Base-by-base conservation (phyloP, 2,888 invertebrate species). In the Trachelus tabidus region DNA sequence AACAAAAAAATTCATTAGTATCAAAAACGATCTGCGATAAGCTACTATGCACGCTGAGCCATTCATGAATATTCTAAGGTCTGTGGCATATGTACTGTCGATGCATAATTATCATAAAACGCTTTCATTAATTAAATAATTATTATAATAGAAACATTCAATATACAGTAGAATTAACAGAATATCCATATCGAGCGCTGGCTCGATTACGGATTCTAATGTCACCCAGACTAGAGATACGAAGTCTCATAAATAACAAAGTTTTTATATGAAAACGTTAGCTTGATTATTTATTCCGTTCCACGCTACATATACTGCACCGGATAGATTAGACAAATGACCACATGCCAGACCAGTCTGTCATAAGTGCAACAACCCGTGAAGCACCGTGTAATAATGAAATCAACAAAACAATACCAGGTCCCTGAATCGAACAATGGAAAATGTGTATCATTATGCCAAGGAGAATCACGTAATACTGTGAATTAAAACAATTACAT, bases 361-460 rank as follows among this genome's bases (percentile, higher is more conserved):
- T 85, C 85, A 84, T 83, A 85, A 85, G 83, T 85, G 86, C 84
- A 86, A 84, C 87, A 84, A 86, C 82, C 86, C 85, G 85, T 87
- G 84, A 87, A 87, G 84, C 84, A 85, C 84, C 83, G 83, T 80
- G 82, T 84, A 85, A 86, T 87, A 87, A 87, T 84, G 87, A 86
- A 85, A 85, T 85, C 85, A 82, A 56, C 83, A 85, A 85, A 85
- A 84, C 83, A 84, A 80, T 85, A 82, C 79, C 81, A 71, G 40
- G 76, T 81, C 80, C 78, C 78, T 78, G 77, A 56, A 56, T 56
- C 56, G 23, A 56, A 23, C 56, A 56, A 56, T 56, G 23, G 56
- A 56, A 9, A 56, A 56, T 23, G 56, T 9, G 23, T 23, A 23
- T 56, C 56, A 23, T 23, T 23, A 56, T 56, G 56, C 23, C 23